Base-by-base conservation (phyloP, 2,113 vertebrate species). In the Vulpes lagopus region DNA sequence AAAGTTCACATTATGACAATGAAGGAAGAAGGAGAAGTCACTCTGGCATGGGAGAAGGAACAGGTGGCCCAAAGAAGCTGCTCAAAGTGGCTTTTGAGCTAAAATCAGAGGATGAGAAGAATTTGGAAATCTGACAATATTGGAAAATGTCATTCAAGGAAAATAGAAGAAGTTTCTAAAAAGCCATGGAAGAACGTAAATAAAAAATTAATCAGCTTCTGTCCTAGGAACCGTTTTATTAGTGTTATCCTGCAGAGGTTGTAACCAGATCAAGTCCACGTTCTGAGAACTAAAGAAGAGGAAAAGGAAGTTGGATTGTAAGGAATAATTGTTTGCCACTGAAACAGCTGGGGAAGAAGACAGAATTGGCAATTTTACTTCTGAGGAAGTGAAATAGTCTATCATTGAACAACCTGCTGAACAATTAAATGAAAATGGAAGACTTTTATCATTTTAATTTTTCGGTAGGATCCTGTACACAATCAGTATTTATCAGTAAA, bases 161-260 rank as follows among this genome's bases (percentile, higher is more conserved):
- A 93, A 97, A 83, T 11, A 3, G 11, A 93, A 76, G 17, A 73
- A 5, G 6, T 43, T 64, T 93, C 90, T 74, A 16, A 94, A 79
- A 20, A 59, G 5, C 43, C 23, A 60, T 23, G 16, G 25, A 69
- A 97, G 57, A 95, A 10, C 4, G 19, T n/a, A 85, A 89, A 62
- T 95, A 51, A 85, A 94, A 93, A 59, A 43, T 62, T 65, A 62
- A 90, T 86, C 57, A 73, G 32, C 17, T 87, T 91, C 23, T 92
- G 25, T 59, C 6, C 7, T 30, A 85, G 30, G 9, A 96, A 93
- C 6, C 49, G 82, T 67, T 90, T 89, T 88, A 84, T 67, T 89
- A 87, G 9, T 1, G 11, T 90, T 89, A 20, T 86, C n/a, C 53
- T 38, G 2, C 23, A 74, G 57, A 55, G 12, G 3, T 74, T 88